Base-by-base conservation (phyloP, 2,888 invertebrate genomes). In the Metallyticus violacea region DNA sequence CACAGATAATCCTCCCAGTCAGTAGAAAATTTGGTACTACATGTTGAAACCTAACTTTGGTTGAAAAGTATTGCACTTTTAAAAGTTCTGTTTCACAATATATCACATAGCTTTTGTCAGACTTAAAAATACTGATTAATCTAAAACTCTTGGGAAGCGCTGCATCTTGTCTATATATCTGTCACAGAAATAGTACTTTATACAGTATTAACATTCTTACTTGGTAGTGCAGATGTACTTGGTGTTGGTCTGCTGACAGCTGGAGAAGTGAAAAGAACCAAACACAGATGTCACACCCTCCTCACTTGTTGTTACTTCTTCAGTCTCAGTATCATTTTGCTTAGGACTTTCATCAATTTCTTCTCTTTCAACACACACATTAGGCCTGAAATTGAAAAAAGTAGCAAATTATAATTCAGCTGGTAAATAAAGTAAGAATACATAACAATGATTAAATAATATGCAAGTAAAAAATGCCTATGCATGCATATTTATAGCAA, bases 301-400 rank as follows among this genome's bases (percentile, higher is more conserved):
- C 30, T 89, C 89, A 29, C 29, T 29, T 6, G 3, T 6, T 29
- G 3, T 6, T 29, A 6, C 5, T 27, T 89, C 89, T 30, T 9
- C 22, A 6, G 6, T 62, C 0, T 91, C 91, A 91, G 91, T 92
- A 89, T 93, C 93, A 26, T 90, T 90, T 78, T 89, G 89, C 85
- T 91, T 91, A 29, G 89, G 76, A 90, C 90, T 87, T 90, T 91
- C 81, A 89, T 89, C 86, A 89, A 90, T 92, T 90, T 93, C 93
- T 89, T 93, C 93, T 81, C 94, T 93, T 89, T 94, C 94, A 78
- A 94, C 93, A 90, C 95, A 95, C 26, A 95, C 94, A 90, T 95
- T 94, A 81, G 93, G 92, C 76, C 95, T 94, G 90, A 27, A 91
- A 91, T 86, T 29, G 22, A 62, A 62, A 9, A 62, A n/a, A n/a